Conservation (phyloP, 2,888 invertebrate species). For the Aphelenchoides bicaudatus region DNA sequence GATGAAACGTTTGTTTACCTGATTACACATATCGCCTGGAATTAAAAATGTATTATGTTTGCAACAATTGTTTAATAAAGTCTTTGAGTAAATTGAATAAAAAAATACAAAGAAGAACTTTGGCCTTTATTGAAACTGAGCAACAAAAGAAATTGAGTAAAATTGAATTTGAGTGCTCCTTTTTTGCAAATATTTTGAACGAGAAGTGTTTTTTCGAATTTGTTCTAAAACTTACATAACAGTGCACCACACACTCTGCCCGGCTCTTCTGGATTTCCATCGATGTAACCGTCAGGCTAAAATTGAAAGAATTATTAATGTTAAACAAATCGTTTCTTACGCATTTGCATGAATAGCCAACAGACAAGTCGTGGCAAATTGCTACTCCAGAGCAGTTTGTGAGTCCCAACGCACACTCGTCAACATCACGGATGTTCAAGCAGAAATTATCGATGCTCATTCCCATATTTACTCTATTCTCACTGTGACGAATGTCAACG, state of each 20-base stretch:
- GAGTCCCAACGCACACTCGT: slow-evolving; percentile 57
- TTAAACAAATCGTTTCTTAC: too few species aligned
- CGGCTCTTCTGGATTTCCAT: slow-evolving; percentile 56
- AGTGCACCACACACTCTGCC: slow-evolving; percentile 57
- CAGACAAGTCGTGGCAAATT: slow-evolving; percentile 52
- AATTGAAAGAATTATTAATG: too few species aligned
- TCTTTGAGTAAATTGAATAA: too few species aligned
- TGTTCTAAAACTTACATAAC: slow-evolving; percentile 56
- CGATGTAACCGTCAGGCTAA: slow-evolving; percentile 57
- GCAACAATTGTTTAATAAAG: too few species aligned
- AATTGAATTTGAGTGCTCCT: too few species aligned
- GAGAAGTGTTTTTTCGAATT: too few species aligned
- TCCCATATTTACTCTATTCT: slow-evolving; percentile 47
- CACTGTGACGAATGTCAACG: slow-evolving; percentile 65
- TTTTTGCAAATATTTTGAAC: too few species aligned
- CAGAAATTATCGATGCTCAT: slow-evolving; percentile 48
- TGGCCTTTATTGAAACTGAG: too few species aligned
- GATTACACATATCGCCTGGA: slow-evolving; percentile 17
- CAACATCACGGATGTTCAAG: slow-evolving; percentile 53
- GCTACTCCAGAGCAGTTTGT: slow-evolving; percentile 60
- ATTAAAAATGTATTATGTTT: background rate
- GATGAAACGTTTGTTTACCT: too few species aligned
- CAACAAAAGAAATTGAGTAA: too few species aligned
- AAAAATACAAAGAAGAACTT: too few species aligned
- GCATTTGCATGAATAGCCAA: slow-evolving; percentile 58